phyloP scores from a whole-genome alignment of 2,888 invertebrate species.

The Cantharis rustica region DNA sequence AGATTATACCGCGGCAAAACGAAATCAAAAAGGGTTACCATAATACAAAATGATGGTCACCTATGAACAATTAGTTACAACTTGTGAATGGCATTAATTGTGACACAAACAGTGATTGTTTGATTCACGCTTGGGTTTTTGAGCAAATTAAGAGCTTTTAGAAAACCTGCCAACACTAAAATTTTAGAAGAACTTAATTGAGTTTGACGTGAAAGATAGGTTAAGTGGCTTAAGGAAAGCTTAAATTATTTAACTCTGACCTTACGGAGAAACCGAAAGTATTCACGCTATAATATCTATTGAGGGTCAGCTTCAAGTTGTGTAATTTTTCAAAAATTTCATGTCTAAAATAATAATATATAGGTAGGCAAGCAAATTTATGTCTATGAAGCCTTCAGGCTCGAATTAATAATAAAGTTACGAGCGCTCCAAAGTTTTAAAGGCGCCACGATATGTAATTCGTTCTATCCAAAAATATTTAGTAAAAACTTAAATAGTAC shows the following conservation, averaged over 20 bases:
- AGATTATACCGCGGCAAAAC: slow-evolving; percentile 11
- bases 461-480: neutral
- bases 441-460: neutral
- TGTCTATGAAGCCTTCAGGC: neutral
- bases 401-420: neutral
- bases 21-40: neutral
- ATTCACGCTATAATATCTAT: neutral
- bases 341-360: neutral
- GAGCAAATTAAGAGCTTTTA: neutral
- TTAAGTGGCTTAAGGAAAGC: neutral
- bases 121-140: neutral
- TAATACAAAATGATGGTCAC: neutral
- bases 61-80: neutral
- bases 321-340: neutral
- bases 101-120: neutral
- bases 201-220: neutral
- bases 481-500: no score
- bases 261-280: neutral
- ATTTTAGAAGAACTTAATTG: neutral
- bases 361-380: neutral
- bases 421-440: neutral
- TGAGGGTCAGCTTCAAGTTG: neutral
- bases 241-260: neutral
- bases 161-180: neutral
- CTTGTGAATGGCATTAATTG: neutral